These are phyloP conservation scores for Sarotherodon lohbergeri DNA, from an alignment of 2,113 vertebrate species.

Conservation along the genomic window DNA sequence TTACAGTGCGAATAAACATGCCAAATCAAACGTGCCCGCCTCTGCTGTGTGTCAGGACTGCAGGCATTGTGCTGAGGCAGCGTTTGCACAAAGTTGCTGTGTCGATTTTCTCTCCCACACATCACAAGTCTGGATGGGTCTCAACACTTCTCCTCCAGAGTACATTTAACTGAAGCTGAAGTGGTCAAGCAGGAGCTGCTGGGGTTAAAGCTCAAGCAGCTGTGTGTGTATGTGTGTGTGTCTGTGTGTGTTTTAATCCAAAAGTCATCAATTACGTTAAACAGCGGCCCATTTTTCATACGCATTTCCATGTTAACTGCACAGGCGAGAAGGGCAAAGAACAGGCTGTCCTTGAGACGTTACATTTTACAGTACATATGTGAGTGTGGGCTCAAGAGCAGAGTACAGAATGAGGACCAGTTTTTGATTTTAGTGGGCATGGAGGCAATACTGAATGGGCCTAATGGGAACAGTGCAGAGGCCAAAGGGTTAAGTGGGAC, in stretches of 20 bases:
- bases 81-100: background rate
- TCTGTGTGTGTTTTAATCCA: background rate
- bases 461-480: background rate
- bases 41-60: background rate
- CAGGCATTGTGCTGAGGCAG: background rate
- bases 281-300: constrained; percentile 12
- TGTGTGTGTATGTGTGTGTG: fast-evolving
- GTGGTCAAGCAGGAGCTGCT: background rate
- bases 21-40: background rate
- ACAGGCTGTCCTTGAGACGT: constrained; percentile 19
- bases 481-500: background rate
- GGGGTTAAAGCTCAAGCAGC: background rate
- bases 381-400: background rate
- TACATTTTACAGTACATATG: background rate
- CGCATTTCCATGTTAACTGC: background rate
- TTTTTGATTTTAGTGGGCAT: background rate
- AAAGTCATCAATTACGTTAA: constrained; percentile 17
- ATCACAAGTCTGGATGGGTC: background rate
- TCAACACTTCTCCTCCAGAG: background rate
- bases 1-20: background rate
- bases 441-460: background rate
- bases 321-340: background rate
- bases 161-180: background rate
- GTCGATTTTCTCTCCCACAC: background rate
- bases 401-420: background rate